These are phyloP conservation scores for Stegana nigrithorax DNA, from an alignment of 2,888 invertebrate genomes.

Conservation along the genomic window DNA sequence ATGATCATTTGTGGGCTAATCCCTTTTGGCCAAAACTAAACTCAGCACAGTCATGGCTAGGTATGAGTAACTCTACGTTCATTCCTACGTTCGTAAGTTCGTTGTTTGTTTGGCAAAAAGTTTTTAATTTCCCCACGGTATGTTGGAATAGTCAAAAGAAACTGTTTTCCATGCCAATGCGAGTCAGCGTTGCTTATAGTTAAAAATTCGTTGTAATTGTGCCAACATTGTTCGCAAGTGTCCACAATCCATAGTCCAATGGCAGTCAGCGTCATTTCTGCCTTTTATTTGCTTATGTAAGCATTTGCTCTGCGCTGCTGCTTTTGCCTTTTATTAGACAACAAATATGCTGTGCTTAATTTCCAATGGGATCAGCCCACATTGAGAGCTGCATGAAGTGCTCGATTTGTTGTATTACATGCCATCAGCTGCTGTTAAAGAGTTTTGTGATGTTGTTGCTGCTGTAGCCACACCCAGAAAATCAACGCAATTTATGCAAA, in stretches of 20 bases:
- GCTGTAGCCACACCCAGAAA: too few relatives aligned
- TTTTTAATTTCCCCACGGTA: slow-evolving; percentile 13
- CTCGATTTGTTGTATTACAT: not conserved
- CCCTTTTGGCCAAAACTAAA: too few relatives aligned
- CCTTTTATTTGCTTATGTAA: too few relatives aligned
- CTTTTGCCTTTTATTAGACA: not conserved
- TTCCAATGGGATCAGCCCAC: not conserved
- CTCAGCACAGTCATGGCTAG: too few relatives aligned
- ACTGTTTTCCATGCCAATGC: not conserved
- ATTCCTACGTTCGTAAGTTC: too few relatives aligned
- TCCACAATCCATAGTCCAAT: not conserved
- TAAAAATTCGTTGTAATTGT: slow-evolving; percentile 13
- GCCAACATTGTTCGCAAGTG: slow-evolving; percentile 11
- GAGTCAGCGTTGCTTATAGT: not conserved
- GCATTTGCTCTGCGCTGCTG: not conserved
- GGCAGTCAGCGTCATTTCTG: too few relatives aligned
- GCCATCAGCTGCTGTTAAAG: too few relatives aligned
- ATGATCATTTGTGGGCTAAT: too few relatives aligned
- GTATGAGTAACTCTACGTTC: too few relatives aligned
- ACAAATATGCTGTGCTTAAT: not conserved
- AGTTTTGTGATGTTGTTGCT: too few relatives aligned
- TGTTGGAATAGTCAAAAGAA: slow-evolving; percentile 5
- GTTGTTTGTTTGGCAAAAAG: not conserved
- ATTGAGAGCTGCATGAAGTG: not conserved
- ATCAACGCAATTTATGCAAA: too few relatives aligned